Percentiles rank a stretch among this genome's conserved stretches.
Conservation (phyloP, 2,888 invertebrate genomes). For the Malthinus seriepunctatus region DNA sequence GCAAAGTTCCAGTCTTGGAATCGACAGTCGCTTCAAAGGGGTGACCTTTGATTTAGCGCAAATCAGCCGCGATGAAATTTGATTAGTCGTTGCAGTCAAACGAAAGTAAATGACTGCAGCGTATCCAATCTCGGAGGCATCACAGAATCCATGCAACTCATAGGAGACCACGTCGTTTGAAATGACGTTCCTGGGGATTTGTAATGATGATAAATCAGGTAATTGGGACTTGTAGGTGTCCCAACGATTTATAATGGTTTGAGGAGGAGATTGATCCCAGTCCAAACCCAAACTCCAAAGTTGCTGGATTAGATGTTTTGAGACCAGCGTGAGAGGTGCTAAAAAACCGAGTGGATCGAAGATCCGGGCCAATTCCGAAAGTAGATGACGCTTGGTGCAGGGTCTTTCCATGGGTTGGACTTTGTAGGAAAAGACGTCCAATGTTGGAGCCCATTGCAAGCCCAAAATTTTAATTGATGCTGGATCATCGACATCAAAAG, state of each 20-base stretch:
- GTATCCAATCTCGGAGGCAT: slow-evolving; percentile 31
- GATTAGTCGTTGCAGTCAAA: not conserved
- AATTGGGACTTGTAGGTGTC: not conserved
- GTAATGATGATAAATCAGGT: not conserved
- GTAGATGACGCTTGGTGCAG: slow-evolving; percentile 10
- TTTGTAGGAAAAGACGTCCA: no score
- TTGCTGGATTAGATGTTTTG: slow-evolving; percentile 38
- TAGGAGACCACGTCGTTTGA: not conserved
- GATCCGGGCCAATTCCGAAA: slow-evolving; percentile 19
- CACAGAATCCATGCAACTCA: slow-evolving; percentile 38
- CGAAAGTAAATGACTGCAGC: slow-evolving; percentile 31
- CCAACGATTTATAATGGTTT: slow-evolving; percentile 19
- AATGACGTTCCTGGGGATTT: slow-evolving; percentile 23
- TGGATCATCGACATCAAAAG: not conserved
- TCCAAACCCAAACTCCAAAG: not conserved
- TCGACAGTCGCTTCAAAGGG: slow-evolving; percentile 13
- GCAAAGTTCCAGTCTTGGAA: slow-evolving; percentile 29
- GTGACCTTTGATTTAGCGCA: slow-evolving; percentile 29
- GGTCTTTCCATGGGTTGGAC: no score
- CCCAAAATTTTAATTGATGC: slow-evolving; percentile 14
- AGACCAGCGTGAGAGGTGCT: slow-evolving; percentile 33
- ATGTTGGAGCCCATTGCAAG: not conserved
- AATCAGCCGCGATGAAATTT: slow-evolving; percentile 9
- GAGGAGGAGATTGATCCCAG: slow-evolving; percentile 30
- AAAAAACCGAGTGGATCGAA: slow-evolving; percentile 36